Evolutionary conservation across 1,140 invertebrate species (phyloP).

Genomic region (Dendroctonus valens): DNA sequence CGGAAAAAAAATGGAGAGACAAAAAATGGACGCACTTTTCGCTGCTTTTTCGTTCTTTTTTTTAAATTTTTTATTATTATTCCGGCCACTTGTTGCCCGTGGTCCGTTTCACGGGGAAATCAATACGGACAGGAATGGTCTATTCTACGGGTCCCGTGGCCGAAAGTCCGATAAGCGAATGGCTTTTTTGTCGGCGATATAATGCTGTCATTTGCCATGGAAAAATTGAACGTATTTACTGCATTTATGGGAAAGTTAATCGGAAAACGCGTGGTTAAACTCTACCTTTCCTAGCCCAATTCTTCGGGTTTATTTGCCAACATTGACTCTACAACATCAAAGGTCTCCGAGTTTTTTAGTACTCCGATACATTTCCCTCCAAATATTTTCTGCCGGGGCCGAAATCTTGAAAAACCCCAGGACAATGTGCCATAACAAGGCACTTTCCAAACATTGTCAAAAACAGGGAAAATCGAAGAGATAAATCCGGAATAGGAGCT

Average conservation of each 20-base stretch:
- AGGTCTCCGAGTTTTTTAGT: no score
- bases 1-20: constrained; percentile 13
- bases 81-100: constrained; percentile 45
- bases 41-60: constrained; percentile 26
- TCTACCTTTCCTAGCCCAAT: no score
- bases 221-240: constrained; percentile 15
- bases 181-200: constrained; percentile 23
- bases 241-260: no score
- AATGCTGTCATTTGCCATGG: constrained; percentile 24
- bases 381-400: background rate
- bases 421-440: background rate
- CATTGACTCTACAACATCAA: no score
- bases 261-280: no score
- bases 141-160: constrained; percentile 15
- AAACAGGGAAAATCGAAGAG: background rate
- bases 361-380: no score
- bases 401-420: no score
- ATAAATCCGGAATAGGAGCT: constrained; percentile 13
- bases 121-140: constrained; percentile 10
- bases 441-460: background rate
- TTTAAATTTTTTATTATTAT: constrained; percentile 3
- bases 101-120: constrained; percentile 11
- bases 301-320: no score
- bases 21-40: constrained; percentile 39
- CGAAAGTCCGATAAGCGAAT: constrained; percentile 27